Evolutionary conservation across 2,888 invertebrate genomes (phyloP).

Genomic region (Heliconius hortense): DNA sequence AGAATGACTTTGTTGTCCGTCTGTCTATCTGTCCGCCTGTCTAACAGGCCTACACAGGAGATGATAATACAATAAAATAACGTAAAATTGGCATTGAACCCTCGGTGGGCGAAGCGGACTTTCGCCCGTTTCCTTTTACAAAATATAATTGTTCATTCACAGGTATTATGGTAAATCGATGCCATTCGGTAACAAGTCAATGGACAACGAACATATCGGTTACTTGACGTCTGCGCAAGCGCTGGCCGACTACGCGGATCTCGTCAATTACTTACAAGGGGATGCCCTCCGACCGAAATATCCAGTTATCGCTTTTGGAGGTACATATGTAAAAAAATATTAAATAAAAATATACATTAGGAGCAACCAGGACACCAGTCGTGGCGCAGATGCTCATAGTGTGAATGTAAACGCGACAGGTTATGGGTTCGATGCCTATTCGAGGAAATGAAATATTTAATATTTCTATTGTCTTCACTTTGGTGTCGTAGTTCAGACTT

Average conservation of each 20-base stretch:
- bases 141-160: slow-evolving; percentile 22
- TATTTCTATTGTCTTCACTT: not conserved
- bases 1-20: not conserved
- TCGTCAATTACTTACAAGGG: slow-evolving; percentile 86
- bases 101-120: too few relatives aligned
- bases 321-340: slow-evolving; percentile 46
- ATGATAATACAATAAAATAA: not conserved
- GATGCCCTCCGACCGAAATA: slow-evolving; percentile 68
- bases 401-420: not conserved
- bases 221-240: slow-evolving; percentile 96
- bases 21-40: not conserved
- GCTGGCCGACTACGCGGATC: slow-evolving; percentile 93
- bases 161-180: slow-evolving; percentile 94
- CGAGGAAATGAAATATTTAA: not conserved
- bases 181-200: slow-evolving; percentile 92
- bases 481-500: too few relatives aligned
- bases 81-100: not conserved
- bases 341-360: too few relatives aligned
- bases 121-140: not conserved
- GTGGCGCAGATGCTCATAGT: not conserved
- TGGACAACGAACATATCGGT: slow-evolving; percentile 86
- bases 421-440: not conserved
- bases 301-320: slow-evolving; percentile 92
- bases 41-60: not conserved
- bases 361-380: not conserved